Base-by-base conservation (phyloP, 2,888 invertebrate genomes). In the Pyralis farinalis region DNA sequence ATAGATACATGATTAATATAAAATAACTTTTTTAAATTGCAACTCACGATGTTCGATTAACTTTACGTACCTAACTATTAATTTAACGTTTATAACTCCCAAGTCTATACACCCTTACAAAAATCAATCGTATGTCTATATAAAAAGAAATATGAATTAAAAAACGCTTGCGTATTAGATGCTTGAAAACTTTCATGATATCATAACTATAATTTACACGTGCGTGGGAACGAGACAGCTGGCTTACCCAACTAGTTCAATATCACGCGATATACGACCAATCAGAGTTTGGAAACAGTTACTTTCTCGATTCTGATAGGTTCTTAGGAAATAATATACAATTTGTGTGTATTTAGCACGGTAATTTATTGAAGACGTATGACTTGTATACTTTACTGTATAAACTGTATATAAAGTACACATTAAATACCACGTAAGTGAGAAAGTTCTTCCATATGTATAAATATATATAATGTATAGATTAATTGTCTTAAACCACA, bases 161-260 rank as follows among this genome's bases (percentile, higher is more conserved):
- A 31, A 12, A 31, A 5, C 31, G 10, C 27, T 16, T 4, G 4
- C 16, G 3, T 16, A 3, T 3, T 16, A 16, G 4, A 16, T 16
- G 16, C 16, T 16, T 16, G 4, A 16, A 16, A 16, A 16, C 16
- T 16, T 16, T 16, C 2, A 16, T 16, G 16, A 16, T 3, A 16
- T 16, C 16, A 2, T 4, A 3, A 16, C 16, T 16, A 3, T 16
- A 25, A 25, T 2, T 25, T 25, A 25, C 30, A 37, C 11, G 22
- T 32, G 39, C 33, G 39, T 39, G 32, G 9, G 39, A 39, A 39
- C 10, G 12, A 16, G 39, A 27, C 39, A 39, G 33, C 16, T 33
- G 27, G 27, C 16, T 16, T 4, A 16, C 16, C 16, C 16, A 16
- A 16, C 16, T 27, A 20, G 25, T 32, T 28, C 30, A 27, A n/a